A percentile compares a stretch with the other conserved stretches of the same genome.
These are phyloP conservation scores for Plotosus lineatus DNA, from an alignment of 2,113 vertebrate species.

Conservation along the genomic window DNA sequence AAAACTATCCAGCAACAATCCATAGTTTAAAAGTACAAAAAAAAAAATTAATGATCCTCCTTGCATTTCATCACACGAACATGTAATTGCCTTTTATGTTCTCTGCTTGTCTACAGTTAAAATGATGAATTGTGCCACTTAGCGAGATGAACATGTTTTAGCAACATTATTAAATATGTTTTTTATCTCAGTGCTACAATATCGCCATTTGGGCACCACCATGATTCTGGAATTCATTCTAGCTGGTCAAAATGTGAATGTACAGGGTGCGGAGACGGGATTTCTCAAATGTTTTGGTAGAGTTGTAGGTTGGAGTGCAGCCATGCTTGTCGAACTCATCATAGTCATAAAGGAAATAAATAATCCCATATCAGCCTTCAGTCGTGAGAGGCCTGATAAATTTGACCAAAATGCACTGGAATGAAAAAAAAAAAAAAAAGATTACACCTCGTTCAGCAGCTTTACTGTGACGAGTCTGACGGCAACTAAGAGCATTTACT, in stretches of 20 bases:
- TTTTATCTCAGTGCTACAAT: not conserved
- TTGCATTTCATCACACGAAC: too few relatives aligned
- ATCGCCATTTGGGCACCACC: not conserved
- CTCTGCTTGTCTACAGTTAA: not conserved
- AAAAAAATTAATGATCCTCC: not conserved
- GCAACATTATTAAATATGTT: not conserved
- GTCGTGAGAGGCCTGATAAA: constrained; percentile 6
- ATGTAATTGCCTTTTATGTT: not conserved
- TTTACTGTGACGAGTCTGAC: constrained; percentile 16
- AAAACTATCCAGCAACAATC: not conserved
- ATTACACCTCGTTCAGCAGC: constrained; percentile 17
- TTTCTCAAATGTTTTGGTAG: not conserved
- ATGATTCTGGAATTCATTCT: not conserved
- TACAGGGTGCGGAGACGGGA: not conserved
- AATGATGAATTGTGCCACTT: not conserved
- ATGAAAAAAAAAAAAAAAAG: not conserved
- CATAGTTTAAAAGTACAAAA: not conserved
- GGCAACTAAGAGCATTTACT: not conserved
- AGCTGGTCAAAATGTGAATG: not conserved
- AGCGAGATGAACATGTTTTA: not conserved
- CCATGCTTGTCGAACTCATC: constrained; percentile 28
- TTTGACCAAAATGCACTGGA: not conserved
- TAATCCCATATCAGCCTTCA: constrained; percentile 12
- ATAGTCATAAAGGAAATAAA: constrained; percentile 12
- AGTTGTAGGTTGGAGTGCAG: constrained; percentile 13